Base-by-base conservation (phyloP, 2,888 invertebrate genomes). In the Brachynemurus nebulosus region DNA sequence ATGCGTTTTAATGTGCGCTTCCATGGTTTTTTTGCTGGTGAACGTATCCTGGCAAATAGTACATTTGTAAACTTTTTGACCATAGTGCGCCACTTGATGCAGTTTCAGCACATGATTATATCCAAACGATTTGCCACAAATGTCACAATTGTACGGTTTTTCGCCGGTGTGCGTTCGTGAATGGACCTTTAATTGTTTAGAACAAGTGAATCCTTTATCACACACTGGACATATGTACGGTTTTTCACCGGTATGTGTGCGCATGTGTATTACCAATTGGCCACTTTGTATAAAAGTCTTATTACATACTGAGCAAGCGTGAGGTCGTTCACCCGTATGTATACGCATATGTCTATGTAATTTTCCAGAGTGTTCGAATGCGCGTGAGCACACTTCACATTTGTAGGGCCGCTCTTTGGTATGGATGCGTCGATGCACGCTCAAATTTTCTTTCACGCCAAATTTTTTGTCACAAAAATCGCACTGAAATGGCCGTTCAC, bases 201-300 rank as follows among this genome's bases (percentile, higher is more conserved):
- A 88, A 62, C 90, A 90, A 3, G 90, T 90, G 65, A 91, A 91
- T 4, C 89, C 89, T 60, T 91, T 91, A 40, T 82, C 84, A 60
- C 90, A 91, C 64, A 86, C 64, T 61, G 78, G 71, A 52, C 77
- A 78, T 2, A 80, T 78, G 60, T 89, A 90, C 0, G 88, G 88
- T 58, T 89, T 89, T 63, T 86, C 86, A 1, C 82, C 58, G 0
- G 90, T 91, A 59, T 89, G 90, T 0, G 90, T 89, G 42, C 90
- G 72, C 72, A 89, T 83, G 61, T 91, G 91, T 52, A 90, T 90
- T 2, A 91, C 90, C 54, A 91, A 66, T 58, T 91, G 90, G 1
- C 90, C 90, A 9, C 86, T 86, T 61, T 91, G 90, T 44, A 90
- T 90, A 60, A 91, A 90, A 0, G 89, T 90, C 63, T 90, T 90